phyloP scores from a whole-genome alignment of 2,113 vertebrate species.

The Grus americana region DNA sequence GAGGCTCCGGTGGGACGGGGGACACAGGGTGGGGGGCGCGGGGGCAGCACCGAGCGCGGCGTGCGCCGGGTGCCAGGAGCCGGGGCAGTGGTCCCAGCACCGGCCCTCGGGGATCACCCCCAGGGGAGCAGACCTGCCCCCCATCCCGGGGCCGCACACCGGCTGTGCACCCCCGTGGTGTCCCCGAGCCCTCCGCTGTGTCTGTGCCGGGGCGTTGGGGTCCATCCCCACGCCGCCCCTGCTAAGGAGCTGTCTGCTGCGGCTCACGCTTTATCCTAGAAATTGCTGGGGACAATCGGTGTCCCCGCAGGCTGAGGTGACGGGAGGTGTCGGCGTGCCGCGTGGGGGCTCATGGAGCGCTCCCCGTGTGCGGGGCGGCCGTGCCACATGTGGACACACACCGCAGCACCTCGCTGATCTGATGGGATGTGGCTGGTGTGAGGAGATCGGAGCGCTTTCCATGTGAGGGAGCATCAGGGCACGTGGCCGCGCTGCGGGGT shows the following conservation, averaged over 20 bases:
- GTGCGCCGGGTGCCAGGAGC: background rate
- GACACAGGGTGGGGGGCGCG: background rate
- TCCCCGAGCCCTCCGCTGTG: rapidly evolving
- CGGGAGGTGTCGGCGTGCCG: rapidly evolving
- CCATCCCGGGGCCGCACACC: rapidly evolving
- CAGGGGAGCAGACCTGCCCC: background rate
- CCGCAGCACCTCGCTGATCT: background rate
- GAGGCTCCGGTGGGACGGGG: background rate
- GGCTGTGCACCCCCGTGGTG: rapidly evolving
- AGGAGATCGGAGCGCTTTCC: background rate
- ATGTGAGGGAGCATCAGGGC: background rate
- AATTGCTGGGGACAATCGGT: background rate
- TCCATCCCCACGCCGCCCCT: rapidly evolving
- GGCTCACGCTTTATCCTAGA: rapidly evolving
- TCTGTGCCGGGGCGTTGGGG: rapidly evolving
- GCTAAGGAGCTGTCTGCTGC: rapidly evolving
- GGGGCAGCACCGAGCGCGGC: rapidly evolving
- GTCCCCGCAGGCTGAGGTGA: background rate
- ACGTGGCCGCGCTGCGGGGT: background rate
- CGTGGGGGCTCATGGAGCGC: rapidly evolving
- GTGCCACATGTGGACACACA: background rate
- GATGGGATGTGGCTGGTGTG: background rate
- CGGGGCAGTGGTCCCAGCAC: background rate
- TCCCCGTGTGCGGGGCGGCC: background rate
- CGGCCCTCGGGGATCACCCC: background rate